Conservation (phyloP, 2,888 invertebrate genomes). For the Ochropleura leucogaster region DNA sequence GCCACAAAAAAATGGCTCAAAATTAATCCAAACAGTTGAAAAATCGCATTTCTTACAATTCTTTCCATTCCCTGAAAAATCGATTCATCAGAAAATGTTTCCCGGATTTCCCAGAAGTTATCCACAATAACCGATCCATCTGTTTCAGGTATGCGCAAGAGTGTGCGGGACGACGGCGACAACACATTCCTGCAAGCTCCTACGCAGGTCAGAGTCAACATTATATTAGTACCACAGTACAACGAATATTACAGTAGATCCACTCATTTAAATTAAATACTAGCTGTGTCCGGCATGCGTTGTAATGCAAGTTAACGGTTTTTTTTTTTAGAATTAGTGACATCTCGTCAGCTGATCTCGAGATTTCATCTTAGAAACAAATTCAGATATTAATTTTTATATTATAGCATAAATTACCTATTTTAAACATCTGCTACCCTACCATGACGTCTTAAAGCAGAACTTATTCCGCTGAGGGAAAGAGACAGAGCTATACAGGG, state of each 20-base stretch:
- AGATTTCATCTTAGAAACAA: too few species aligned
- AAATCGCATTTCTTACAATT: background rate
- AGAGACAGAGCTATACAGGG: too few species aligned
- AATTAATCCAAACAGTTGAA: slow-evolving; percentile 6
- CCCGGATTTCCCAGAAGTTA: slow-evolving; percentile 44
- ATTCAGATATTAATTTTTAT: too few species aligned
- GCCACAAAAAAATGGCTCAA: slow-evolving; percentile 24
- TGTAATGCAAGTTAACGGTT: too few species aligned
- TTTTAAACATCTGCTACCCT: too few species aligned
- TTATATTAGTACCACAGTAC: slow-evolving; percentile 50
- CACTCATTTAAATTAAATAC: background rate
- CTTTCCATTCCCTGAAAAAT: slow-evolving; percentile 32
- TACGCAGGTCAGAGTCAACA: slow-evolving; percentile 77
- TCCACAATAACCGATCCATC: slow-evolving; percentile 43
- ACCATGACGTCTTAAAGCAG: too few species aligned
- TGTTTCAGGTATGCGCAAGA: slow-evolving; percentile 75
- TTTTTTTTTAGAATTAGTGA: too few species aligned
- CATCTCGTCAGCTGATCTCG: too few species aligned
- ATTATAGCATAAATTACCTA: too few species aligned
- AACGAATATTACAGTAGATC: slow-evolving; percentile 20
- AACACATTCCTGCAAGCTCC: slow-evolving; percentile 85
- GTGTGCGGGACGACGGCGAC: slow-evolving; percentile 82
- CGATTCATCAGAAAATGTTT: slow-evolving; percentile 5
- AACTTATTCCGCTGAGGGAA: too few species aligned
- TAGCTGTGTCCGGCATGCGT: too few species aligned